These are phyloP conservation scores for Cyprinodon brontotheroides DNA, from an alignment of 2,113 vertebrate species.

Conservation along the genomic window DNA sequence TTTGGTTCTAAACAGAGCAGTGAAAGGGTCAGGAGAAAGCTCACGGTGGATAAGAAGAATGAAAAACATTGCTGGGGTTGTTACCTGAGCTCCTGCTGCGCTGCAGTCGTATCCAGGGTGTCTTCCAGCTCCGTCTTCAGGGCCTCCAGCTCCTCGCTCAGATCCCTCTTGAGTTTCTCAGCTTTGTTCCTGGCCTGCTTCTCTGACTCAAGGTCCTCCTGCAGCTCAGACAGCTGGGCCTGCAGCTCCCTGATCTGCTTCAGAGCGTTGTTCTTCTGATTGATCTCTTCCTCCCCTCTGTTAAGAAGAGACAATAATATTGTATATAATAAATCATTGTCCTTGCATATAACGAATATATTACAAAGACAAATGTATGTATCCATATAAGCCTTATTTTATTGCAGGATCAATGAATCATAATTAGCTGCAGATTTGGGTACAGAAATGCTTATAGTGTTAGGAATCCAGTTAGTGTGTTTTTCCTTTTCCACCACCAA, in stretches of 20 bases:
- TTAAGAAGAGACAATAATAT: background rate
- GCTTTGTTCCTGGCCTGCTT: conserved; percentile 93
- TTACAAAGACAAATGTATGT: too few species aligned
- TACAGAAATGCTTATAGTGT: too few species aligned
- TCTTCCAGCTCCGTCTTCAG: conserved; percentile 97
- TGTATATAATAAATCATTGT: too few species aligned
- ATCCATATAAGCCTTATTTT: too few species aligned
- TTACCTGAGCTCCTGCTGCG: conserved; percentile 96
- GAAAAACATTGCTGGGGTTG: conserved; percentile 31
- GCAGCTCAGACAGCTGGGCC: conserved; percentile 92
- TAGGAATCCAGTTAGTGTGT: too few species aligned
- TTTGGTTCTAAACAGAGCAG: conserved; percentile 83
- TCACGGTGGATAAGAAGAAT: background rate
- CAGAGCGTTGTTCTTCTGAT: conserved; percentile 93
- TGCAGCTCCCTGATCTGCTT: conserved; percentile 93
- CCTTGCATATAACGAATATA: too few species aligned
- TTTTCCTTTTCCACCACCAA: too few species aligned
- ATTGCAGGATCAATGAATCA: too few species aligned
- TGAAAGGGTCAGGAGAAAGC: background rate
- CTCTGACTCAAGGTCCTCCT: conserved; percentile 96
- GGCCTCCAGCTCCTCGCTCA: conserved; percentile 96
- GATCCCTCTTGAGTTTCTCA: conserved; percentile 94
- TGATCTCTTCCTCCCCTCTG: conserved; percentile 92
- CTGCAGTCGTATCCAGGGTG: conserved; percentile 95
- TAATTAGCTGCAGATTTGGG: too few species aligned